Evolutionary conservation across 2,888 invertebrate species (phyloP), one percentile per base, ranked within the genome.

Genomic region (Yponomeuta evonymella): DNA sequence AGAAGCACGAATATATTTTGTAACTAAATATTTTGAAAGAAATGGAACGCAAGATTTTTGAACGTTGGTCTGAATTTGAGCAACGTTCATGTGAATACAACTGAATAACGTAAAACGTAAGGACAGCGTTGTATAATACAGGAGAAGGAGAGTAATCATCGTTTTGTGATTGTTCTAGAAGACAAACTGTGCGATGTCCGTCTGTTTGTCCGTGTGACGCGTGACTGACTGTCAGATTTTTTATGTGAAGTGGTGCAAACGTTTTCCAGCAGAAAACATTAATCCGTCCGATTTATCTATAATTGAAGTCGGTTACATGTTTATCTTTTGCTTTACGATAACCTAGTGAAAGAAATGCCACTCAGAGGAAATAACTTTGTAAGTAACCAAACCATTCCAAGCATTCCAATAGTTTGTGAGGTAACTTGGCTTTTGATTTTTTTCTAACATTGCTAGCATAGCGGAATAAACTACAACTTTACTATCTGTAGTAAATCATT

Each of bases 321-420:
- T 79, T 79, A 77, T 36, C 36, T 8, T 5, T 85, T 8, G 67
- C 10, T 11, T 5, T n/a, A 65, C 29, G 4, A 12, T 58, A 58
- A 15, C 12, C 15, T 58, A 48, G 67, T 29, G 69, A 30, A 6
- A 48, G 30, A 87, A 84, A 92, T 92, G 91, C 90, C 91, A 82
- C 80, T 91, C 75, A 84, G 87, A 80, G 86, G 89, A 81, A 83
- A 80, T 78, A 86, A 80, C 84, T 90, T 91, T 78, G 91, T 92
- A 84, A 91, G 91, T 85, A 78, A 82, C 51, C 51, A 58, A 58
- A 58, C 5, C 51, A 15, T 58, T 43, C 15, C 4, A 15, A 58
- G 73, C 71, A 73, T 75, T n/a, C n/a, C n/a, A n/a, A 73, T 73
- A 73, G 72, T 79, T 78, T 80, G 74, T 74, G 75, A 75, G 76